phyloP scores from a whole-genome alignment of 2,797 vertebrate species.

The Sebastes diaconus region DNA sequence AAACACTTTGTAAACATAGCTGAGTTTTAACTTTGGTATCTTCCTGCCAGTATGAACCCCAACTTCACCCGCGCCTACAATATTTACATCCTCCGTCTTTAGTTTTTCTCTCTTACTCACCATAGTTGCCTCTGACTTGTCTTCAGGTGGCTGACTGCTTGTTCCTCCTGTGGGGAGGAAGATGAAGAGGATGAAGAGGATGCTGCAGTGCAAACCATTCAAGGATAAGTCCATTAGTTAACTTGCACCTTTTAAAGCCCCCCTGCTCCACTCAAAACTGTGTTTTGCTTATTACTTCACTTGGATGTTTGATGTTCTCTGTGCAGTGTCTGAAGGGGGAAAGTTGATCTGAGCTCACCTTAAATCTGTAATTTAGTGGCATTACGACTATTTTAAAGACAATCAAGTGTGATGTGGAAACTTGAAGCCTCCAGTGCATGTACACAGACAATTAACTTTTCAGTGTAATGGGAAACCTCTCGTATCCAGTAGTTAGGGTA shows the following conservation, averaged over 20 bases:
- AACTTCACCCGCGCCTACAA: background rate
- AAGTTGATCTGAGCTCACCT: background rate
- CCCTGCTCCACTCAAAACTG: background rate
- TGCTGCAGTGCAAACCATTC: background rate
- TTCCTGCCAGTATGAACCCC: background rate
- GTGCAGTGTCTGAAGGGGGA: background rate
- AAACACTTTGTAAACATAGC: background rate
- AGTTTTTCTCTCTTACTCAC: constrained; percentile 64
- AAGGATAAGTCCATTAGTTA: background rate
- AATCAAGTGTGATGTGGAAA: background rate
- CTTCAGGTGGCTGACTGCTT: constrained; percentile 26
- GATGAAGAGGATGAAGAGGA: background rate
- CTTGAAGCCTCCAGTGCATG: background rate
- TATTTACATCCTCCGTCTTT: no score
- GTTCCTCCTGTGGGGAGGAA: constrained; percentile 26
- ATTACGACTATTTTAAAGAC: background rate
- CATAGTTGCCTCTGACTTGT: constrained; percentile 72
- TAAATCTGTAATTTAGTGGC: background rate
- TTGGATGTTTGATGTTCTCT: background rate
- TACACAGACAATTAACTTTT: background rate
- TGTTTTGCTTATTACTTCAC: no score
- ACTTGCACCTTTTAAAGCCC: background rate
- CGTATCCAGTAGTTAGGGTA: no score
- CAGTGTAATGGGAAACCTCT: background rate
- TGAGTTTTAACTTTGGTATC: background rate